phyloP scores from a whole-genome alignment of 2,888 invertebrate species.

The Hirtodrosophila cameraria region DNA sequence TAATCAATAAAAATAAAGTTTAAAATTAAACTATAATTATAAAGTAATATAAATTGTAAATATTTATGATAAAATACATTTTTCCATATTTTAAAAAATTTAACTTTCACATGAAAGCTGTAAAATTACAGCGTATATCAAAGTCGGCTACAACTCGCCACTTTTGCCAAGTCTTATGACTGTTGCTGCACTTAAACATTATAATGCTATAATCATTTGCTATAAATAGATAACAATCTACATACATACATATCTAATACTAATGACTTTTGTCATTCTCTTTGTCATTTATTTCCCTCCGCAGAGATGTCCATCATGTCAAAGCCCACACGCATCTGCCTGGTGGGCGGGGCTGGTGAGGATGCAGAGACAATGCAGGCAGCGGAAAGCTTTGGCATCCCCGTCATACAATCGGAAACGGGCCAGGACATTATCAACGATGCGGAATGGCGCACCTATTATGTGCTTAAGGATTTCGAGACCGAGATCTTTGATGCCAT shows the following conservation, averaged over 20 bases:
- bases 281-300: conserved; percentile 5
- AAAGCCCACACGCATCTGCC: conserved; percentile 86
- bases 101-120: no score
- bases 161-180: conserved; percentile 1
- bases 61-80: no score
- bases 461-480: conserved; percentile 89
- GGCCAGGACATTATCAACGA: conserved; percentile 87
- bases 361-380: conserved; percentile 86
- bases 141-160: conserved; percentile 1
- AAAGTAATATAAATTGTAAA: no score
- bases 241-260: conserved; percentile 4
- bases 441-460: conserved; percentile 87
- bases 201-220: conserved; percentile 48
- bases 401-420: conserved; percentile 87
- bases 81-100: no score
- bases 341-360: conserved; percentile 86
- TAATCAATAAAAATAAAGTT: no score
- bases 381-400: conserved; percentile 87
- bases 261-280: conserved; percentile 32
- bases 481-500: conserved; percentile 88
- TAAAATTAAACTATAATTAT: no score
- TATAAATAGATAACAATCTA: conserved; percentile 32
- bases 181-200: conserved; percentile 27
- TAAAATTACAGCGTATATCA: not conserved
- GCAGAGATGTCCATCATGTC: conserved; percentile 81